Evolutionary conservation across 2,113 vertebrate species (phyloP).

Genomic region (Rhegmatorhina hoffmannsi): DNA sequence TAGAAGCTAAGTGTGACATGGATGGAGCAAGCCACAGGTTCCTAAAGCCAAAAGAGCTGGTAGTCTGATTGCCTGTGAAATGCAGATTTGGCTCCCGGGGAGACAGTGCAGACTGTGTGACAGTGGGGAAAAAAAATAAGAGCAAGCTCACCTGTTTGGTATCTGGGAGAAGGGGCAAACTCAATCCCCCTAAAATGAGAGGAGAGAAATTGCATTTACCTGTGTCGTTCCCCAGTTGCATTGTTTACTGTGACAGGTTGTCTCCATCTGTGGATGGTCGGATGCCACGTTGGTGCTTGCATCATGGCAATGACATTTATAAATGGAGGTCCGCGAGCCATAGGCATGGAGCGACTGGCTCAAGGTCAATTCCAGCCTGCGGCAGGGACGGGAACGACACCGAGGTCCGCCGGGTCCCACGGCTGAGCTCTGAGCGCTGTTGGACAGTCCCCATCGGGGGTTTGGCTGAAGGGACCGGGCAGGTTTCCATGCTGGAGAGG

Average conservation of each 20-base stretch:
- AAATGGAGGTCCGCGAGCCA: background rate
- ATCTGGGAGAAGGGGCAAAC: background rate
- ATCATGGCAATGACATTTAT: background rate
- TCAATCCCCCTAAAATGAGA: background rate
- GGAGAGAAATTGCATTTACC: background rate
- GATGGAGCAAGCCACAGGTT: background rate
- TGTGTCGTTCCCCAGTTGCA: background rate
- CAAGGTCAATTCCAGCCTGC: constrained; percentile 44
- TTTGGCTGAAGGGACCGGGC: background rate
- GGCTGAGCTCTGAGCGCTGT: background rate
- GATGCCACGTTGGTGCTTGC: background rate
- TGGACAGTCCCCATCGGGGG: background rate
- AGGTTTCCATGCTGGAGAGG: background rate
- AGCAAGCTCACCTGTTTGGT: background rate
- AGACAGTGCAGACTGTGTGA: background rate
- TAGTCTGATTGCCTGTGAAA: background rate
- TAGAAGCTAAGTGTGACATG: background rate
- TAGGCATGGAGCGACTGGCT: background rate
- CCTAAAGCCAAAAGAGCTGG: background rate
- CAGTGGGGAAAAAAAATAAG: background rate
- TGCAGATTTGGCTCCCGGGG: background rate
- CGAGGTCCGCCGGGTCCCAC: background rate
- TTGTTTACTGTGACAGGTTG: background rate
- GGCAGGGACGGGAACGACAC: background rate
- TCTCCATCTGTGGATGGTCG: background rate